Base-by-base conservation (phyloP, 2,888 invertebrate species). In the Cremastobaeus sp. region DNA sequence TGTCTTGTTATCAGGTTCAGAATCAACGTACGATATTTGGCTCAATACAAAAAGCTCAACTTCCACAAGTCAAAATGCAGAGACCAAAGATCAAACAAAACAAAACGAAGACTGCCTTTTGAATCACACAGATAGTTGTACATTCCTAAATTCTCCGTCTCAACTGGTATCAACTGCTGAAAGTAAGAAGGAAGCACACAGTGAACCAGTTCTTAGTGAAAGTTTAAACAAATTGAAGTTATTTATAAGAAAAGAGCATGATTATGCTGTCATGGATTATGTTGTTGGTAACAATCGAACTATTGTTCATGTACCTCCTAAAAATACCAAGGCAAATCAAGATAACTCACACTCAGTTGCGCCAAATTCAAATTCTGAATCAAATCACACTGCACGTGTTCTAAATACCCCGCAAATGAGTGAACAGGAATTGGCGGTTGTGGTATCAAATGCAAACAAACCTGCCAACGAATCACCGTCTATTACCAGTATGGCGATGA, bases 11-110 rank as follows among this genome's bases (percentile, higher is more conserved):
- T 25, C 86, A 92, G 95, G 96, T 35, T 92, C 94, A 8, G 96
- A 96, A 89, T 96, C 95, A 0, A 84, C 93, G 6, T 91, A 93
- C 0, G 93, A 94, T 79, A 90, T 94, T 3, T 94, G 93, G 92
- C 82, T 89, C 35, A 34, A 64, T 9, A 35, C 62, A 1, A 64
- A 18, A 20, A 54, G 21, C 20, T 21, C 54, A 6, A 41, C 14
- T 30, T 11, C 12, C 2, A 15, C 35, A 0, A 54, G 21, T 48
- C 41, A 39, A 15, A n/a, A 11, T 8, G 30, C 47, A 14, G 47
- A 73, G 28, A 35, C 43, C 41, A 59, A 47, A 60, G 72, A 72
- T 20, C 47, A 55, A 20, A 17, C 15, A 8, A 48, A 66, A 30
- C 50, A 20, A 28, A 47, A 59, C 3, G 30, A 41, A 15, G 9